Percentiles rank a stretch among this genome's conserved stretches.
These are phyloP conservation scores for Drosophila mojavensis DNA, from an alignment of 1,140 invertebrate genomes.

Conservation along the genomic window DNA sequence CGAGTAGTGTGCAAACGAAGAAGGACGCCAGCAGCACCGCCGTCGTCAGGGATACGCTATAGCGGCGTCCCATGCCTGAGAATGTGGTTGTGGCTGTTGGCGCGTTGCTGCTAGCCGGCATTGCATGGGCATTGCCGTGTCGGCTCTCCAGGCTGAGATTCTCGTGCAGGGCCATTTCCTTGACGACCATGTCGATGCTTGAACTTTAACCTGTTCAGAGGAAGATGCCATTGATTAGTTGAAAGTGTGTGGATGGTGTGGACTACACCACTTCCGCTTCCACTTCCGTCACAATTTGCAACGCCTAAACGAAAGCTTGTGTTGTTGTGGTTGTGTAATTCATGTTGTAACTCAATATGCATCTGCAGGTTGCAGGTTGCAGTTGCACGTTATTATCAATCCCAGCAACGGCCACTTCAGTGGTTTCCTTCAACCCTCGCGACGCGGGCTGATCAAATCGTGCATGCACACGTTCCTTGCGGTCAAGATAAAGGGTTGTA, in stretches of 20 bases:
- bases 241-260: not conserved
- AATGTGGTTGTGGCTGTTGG: slow-evolving; percentile 53
- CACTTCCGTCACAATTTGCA: slow-evolving; percentile 15
- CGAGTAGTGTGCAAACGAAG: slow-evolving; percentile 76
- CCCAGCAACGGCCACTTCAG: slow-evolving; percentile 59
- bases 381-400: slow-evolving; percentile 38
- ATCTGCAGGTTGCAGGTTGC: slow-evolving; percentile 52
- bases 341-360: slow-evolving; percentile 56
- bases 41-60: slow-evolving; percentile 66
- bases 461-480: slow-evolving; percentile 13
- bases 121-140: slow-evolving; percentile 16
- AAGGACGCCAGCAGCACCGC: slow-evolving; percentile 65
- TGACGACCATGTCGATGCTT: slow-evolving; percentile 57
- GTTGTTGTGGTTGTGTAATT: not conserved
- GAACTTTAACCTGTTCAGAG: slow-evolving; percentile 12
- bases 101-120: slow-evolving; percentile 18
- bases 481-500: slow-evolving; percentile 13
- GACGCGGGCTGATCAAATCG: slow-evolving; percentile 43
- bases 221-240: slow-evolving; percentile 35
- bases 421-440: slow-evolving; percentile 60
- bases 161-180: slow-evolving; percentile 71
- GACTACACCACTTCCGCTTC: slow-evolving; percentile 49
- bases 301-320: slow-evolving; percentile 8
- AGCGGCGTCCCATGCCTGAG: slow-evolving; percentile 50
- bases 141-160: slow-evolving; percentile 71